Base-by-base conservation (phyloP, 2,113 vertebrate genomes). In the Tragelaphus scriptus region DNA sequence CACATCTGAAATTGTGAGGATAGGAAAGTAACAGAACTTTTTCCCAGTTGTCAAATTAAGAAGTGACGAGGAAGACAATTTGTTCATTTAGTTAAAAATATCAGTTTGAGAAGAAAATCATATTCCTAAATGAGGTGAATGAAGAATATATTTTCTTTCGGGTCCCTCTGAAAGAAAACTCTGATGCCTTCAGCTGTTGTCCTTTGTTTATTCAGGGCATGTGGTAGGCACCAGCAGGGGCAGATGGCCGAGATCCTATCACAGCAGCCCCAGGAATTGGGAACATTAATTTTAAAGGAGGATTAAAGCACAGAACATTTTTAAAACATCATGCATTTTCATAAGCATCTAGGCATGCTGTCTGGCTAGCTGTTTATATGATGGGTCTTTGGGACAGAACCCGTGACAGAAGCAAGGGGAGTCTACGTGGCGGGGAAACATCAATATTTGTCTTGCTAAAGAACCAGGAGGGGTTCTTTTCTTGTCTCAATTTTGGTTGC, bases 161-260 rank as follows among this genome's bases (percentile, higher is more conserved):
- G 53, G 36, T 26, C 61, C 55, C 44, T 23, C 30, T 77, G 91
- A 97, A 95, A 91, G 84, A 65, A 91, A 94, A 84, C n/a, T 71
- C 61, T 40, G 23, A 28, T 61, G 94, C 19, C 81, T 93, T 90
- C 59, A 59, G 85, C 81, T 12, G 55, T 25, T 47, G 88, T 55
- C 85, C 80, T 96, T 95, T 97, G 94, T 98, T 95, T 95, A 88
- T 89, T 96, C 86, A 90, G 58, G 65, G 96, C 79, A 94, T 93
- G 68, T 88, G 91, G 80, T 84, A 97, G 97, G 95, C 95, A 97
- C 97, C 71, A 15, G 82, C 91, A 77, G 65, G 88, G 91, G 93
- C 98, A 98, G 98, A 97, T 98, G 98, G 98, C 97, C 6, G 96
- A 98, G 98, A 98, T 98, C 79, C 95, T 98, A 98, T 98, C 96